These are phyloP conservation scores for Micrastur ruficollis DNA, from an alignment of 2,797 vertebrate species.

Conservation along the genomic window DNA sequence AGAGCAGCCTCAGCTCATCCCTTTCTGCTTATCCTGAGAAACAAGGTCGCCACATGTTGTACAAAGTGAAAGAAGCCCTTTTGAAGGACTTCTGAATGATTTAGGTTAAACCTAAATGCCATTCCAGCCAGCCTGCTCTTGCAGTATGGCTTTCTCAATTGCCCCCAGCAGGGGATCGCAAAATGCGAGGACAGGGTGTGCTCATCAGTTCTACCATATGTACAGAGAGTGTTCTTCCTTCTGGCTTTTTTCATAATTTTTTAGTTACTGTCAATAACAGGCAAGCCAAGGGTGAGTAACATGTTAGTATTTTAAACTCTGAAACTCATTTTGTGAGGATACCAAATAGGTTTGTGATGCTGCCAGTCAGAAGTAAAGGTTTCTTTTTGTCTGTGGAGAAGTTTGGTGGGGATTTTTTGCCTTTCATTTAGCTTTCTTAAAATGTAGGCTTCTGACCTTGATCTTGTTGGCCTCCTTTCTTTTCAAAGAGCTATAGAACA, in stretches of 20 bases:
- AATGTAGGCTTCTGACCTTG: background rate
- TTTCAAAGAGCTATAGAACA: background rate
- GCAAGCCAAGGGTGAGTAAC: background rate
- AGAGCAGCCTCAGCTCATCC: background rate
- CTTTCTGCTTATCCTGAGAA: background rate
- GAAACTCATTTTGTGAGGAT: background rate
- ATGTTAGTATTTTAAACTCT: background rate
- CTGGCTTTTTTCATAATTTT: background rate
- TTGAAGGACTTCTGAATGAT: background rate
- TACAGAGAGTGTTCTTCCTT: background rate
- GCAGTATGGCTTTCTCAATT: background rate
- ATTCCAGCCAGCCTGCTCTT: background rate
- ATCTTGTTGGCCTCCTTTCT: background rate
- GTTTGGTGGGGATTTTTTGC: accelerated
- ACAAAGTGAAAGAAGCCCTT: background rate
- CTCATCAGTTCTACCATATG: background rate
- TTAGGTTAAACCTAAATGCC: background rate
- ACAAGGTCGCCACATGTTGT: background rate
- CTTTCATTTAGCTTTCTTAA: background rate
- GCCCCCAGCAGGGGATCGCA: background rate
- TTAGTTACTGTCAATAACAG: background rate
- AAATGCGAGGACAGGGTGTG: background rate
- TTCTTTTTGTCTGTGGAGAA: background rate
- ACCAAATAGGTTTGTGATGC: background rate
- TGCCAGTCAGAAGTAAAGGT: background rate